Evolutionary conservation across 2,888 invertebrate genomes (phyloP).

Genomic region (Cantharis lateralis): DNA sequence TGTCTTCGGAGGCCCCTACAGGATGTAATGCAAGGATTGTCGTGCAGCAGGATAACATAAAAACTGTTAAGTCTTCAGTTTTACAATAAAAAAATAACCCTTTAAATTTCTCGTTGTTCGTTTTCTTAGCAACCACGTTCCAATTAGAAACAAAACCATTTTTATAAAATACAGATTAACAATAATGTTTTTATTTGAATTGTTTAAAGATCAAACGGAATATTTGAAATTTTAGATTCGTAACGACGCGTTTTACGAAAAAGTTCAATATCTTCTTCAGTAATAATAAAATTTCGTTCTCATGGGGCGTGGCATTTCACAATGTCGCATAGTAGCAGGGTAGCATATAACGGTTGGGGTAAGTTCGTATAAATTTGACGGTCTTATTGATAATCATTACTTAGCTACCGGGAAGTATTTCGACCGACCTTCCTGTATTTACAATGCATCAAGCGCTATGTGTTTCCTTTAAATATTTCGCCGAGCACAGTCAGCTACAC

Average conservation of each 20-base stretch:
- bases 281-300: not conserved
- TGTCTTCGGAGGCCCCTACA: conserved; percentile 45
- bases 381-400: not conserved
- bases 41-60: conserved; percentile 44
- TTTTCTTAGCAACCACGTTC: not conserved
- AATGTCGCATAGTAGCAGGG: conserved; percentile 17
- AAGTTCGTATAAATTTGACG: not conserved
- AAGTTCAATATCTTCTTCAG: not conserved
- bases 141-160: not conserved
- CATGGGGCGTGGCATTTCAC: conserved; percentile 23
- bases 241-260: not conserved
- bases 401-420: not conserved
- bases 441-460: not conserved
- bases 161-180: not conserved
- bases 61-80: conserved; percentile 15
- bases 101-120: not conserved
- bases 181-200: not conserved
- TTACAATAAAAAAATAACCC: not conserved
- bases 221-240: not conserved
- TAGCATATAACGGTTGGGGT: conserved; percentile 15
- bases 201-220: not conserved
- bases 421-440: not conserved
- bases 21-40: conserved; percentile 49
- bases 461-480: not conserved
- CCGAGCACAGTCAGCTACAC: not conserved